Conservation (phyloP, 2,113 vertebrate species). For the Gymnorhina tibicen region DNA sequence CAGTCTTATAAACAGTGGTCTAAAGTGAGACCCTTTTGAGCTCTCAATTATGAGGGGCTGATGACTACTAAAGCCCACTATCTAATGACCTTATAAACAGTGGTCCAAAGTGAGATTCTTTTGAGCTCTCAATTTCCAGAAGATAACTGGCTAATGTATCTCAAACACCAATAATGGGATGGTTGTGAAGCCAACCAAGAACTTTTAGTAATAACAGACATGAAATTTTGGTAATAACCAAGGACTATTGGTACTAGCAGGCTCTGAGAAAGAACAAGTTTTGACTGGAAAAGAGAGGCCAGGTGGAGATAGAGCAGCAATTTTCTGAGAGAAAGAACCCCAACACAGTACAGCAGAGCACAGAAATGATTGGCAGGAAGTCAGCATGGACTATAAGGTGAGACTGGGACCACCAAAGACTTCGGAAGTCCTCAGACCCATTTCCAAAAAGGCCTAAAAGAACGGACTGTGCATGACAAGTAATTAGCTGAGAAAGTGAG, state of each 20-base stretch:
- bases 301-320: neutral
- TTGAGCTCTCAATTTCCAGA: neutral
- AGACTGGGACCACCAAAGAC: neutral
- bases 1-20: neutral
- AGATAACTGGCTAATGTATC: too few relatives aligned
- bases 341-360: neutral
- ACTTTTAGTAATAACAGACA: neutral
- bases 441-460: neutral
- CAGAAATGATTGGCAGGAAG: neutral
- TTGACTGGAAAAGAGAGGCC: neutral
- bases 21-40: neutral
- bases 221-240: neutral
- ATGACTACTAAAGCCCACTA: neutral
- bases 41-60: neutral
- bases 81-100: neutral
- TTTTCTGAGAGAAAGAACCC: neutral
- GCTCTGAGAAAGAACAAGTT: neutral
- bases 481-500: neutral
- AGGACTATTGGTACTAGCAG: too few relatives aligned
- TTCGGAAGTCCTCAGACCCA: neutral
- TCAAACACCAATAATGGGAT: neutral
- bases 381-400: neutral
- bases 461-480: accelerated
- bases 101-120: neutral
- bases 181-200: neutral